Evolutionary conservation across 2,797 vertebrate species (phyloP), one percentile per base, ranked within the genome.

Genomic region (Labeo calbasu): DNA sequence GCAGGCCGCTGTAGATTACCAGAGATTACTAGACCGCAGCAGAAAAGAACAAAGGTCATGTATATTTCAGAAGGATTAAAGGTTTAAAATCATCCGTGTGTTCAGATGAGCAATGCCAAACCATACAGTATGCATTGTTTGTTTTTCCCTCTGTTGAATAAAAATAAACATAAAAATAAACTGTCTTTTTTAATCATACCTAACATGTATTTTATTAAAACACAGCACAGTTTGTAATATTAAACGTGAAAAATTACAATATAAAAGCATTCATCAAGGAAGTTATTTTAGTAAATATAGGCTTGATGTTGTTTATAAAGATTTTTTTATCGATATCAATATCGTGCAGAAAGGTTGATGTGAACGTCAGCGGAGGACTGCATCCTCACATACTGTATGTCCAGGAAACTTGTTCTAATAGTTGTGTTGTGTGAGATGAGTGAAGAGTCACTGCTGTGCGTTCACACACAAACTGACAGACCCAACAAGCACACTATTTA

Each of bases 181-280:
- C 21, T 61, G 2, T 1, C 8, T 40, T 63, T 77, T 21, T 59
- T 23, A 59, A 25, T 57, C 55, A 46, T 46, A 28, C 2, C 57
- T 46, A 78, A 78, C 46, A 25, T 48, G 43, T 23, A 59, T 59
- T 59, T 59, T 59, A 59, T 59, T 59, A 59, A 59, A 48, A 50
- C 14, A 77, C 55, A 59, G 51, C 55, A 46, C 13, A 43, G 21
- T 40, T 17, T 72, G 7, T 14, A 57, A 76, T 57, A 15, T 36
- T 57, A 57, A 55, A 76, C 12, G 36, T 57, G 53, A 76, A 57
- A 76, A 55, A 57, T 76, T 2, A 57, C 51, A 76, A 36, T 76
- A 57, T 57, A 76, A 76, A 76, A 57, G 19, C 32, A 57, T 76
- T 72, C 28, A 28, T 50, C n/a, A 59, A 59, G 21, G 21, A 23